Evolutionary conservation across 2,113 vertebrate genomes (phyloP).

Genomic region (Tachysurus vachellii): DNA sequence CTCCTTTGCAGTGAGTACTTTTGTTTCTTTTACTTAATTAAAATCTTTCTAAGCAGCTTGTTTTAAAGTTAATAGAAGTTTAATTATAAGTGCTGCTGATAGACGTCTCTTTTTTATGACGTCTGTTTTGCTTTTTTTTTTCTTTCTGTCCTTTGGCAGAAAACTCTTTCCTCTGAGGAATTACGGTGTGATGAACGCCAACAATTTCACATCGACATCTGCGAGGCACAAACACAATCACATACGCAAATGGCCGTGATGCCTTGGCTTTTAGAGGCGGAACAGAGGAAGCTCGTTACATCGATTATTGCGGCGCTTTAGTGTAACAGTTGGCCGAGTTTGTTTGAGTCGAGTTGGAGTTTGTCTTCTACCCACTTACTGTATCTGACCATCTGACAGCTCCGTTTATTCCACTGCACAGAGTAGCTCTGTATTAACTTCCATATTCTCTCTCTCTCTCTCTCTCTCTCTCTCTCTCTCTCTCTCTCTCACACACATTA

Average conservation of each 20-base stretch:
- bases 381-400: background rate
- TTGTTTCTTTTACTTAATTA: background rate
- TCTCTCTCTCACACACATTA: too few species aligned
- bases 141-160: background rate
- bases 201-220: conserved; percentile 28
- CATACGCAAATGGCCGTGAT: background rate
- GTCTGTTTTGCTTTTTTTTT: background rate
- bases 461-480: too few species aligned
- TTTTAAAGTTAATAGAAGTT: background rate
- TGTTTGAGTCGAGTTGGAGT: background rate
- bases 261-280: conserved; percentile 1
- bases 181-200: background rate
- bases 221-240: conserved; percentile 1
- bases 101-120: background rate
- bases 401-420: background rate
- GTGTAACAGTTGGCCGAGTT: conserved; percentile 6
- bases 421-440: background rate
- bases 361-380: background rate
- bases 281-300: conserved; percentile 14
- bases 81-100: background rate
- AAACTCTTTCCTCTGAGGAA: conserved; percentile 15
- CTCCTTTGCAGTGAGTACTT: background rate
- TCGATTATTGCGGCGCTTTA: background rate
- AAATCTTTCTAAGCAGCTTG: background rate
- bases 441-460: too few species aligned